Percentiles rank a stretch among this genome's conserved stretches.
Conservation (phyloP, 2,888 invertebrate genomes). For the Eulithis testata region DNA sequence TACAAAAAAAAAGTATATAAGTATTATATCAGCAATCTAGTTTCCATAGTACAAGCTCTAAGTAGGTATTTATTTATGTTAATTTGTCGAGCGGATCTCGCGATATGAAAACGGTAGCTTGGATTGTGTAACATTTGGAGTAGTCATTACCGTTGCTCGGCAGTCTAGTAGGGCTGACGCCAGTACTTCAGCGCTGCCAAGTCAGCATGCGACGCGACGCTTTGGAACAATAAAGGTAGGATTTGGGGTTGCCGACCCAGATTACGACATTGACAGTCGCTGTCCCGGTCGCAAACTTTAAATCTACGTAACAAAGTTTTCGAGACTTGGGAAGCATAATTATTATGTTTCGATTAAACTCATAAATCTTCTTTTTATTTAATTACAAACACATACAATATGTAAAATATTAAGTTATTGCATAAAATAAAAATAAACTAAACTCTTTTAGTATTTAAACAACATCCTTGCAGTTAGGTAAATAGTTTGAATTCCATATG, state of each 20-base stretch:
- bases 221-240: not conserved
- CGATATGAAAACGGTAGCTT: conserved; percentile 7
- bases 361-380: not conserved
- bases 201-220: conserved; percentile 5
- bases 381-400: not conserved
- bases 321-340: too few species aligned
- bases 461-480: not conserved
- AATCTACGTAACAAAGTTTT: too few species aligned
- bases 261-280: not conserved
- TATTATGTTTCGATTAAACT: not conserved
- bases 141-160: conserved; percentile 7
- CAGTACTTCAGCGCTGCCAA: conserved; percentile 8
- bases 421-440: not conserved
- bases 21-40: too few species aligned
- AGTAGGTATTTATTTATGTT: conserved; percentile 1
- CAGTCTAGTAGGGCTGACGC: not conserved
- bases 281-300: too few species aligned
- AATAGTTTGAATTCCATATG: conserved; percentile 4
- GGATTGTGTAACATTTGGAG: conserved; percentile 2
- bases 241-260: not conserved
- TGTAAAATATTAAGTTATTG: too few species aligned
- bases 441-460: not conserved
- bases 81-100: not conserved
- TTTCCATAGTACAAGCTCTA: too few species aligned
- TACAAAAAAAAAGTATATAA: too few species aligned